Evolutionary conservation across 2,113 vertebrate species (phyloP).

Genomic region (Pandion haliaetus): DNA sequence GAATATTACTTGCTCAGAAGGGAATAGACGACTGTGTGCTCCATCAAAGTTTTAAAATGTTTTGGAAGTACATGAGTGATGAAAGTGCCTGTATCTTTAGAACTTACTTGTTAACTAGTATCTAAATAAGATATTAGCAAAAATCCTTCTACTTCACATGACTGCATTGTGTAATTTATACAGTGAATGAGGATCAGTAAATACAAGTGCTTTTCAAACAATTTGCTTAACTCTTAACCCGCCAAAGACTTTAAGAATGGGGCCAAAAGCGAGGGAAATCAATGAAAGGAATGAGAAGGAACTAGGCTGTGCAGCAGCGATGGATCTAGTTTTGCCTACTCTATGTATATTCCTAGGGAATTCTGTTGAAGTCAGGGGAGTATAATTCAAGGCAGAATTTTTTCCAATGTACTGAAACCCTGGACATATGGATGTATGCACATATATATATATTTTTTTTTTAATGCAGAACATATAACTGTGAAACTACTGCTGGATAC

Average conservation of each 20-base stretch:
- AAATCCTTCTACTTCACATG: neutral
- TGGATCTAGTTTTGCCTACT: neutral
- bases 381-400: neutral
- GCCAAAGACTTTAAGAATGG: neutral
- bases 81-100: neutral
- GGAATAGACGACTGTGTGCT: neutral
- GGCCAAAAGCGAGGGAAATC: neutral
- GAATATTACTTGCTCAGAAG: neutral
- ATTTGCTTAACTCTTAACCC: neutral
- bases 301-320: neutral
- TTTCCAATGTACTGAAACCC: neutral
- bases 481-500: neutral
- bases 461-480: neutral
- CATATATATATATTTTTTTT: neutral
- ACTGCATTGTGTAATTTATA: neutral
- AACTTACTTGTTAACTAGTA: neutral
- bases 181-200: neutral
- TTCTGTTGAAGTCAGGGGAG: neutral
- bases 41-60: neutral
- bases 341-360: neutral
- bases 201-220: neutral
- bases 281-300: neutral
- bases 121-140: neutral
- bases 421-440: neutral
- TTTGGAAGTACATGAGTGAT: neutral